Base-by-base conservation (phyloP, 2,797 vertebrate genomes). In the Cheirogaleus major region DNA sequence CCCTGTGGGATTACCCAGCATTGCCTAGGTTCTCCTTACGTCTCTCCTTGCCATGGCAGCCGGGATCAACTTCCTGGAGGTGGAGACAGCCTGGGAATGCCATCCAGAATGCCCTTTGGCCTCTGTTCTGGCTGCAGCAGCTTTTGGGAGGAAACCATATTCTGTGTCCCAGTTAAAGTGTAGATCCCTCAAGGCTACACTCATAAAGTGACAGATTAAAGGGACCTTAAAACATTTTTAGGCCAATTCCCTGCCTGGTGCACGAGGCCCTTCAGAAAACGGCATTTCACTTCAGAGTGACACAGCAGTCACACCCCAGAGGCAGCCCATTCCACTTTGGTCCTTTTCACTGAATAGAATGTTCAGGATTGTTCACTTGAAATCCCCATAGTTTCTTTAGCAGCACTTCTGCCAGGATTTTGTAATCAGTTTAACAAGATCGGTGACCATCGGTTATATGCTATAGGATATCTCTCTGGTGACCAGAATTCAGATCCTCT, bases 321-420 rank as follows among this genome's bases (percentile, higher is more conserved):
- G 85, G 79, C 73, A 76, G 73, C 89, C 73, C 27, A 27, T 92
- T 96, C 82, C 92, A 72, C 89, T 94, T 93, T 83, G 85, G 89
- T 86, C 79, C 82, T 97, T 95, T 96, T 76, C 94, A 93, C 69
- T 91, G 91, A 96, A 80, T 41, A 95, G 79, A 95, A 95, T 90
- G 95, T 96, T 95, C 78, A 93, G 76, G 80, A 22, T 97, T 38
- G 0, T 93, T 97, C 88, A 92, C 61, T 52, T n/a, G 91, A 95
- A 97, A 91, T 82, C 63, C 91, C 57, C 13, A 61, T 70, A 79
- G 72, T 69, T 97, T 70, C 90, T 80, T 90, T 69, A 92, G 38
- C 27, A 75, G 79, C 48, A 61, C 86, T 86, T 76, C 85, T 57
- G 85, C 86, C 93, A 94, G 95, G 73, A 89, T 93, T 85, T 88